phyloP scores from a whole-genome alignment of 2,113 vertebrate species.

The Hippocampus abdominalis region DNA sequence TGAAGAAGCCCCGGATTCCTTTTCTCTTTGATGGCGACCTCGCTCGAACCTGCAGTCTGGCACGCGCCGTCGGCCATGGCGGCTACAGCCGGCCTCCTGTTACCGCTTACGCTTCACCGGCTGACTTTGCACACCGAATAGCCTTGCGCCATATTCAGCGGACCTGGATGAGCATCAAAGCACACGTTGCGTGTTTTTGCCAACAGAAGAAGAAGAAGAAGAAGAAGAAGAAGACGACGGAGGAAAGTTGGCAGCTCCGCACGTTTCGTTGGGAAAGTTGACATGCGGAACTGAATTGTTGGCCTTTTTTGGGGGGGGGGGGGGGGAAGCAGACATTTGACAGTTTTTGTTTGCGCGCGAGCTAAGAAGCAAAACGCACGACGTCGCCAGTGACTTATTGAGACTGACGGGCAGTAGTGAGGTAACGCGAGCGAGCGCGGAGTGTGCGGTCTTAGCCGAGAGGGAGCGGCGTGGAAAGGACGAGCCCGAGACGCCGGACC shows the following conservation, averaged over 20 bases:
- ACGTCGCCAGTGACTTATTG: constrained; percentile 22
- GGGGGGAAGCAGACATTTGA: constrained; percentile 1
- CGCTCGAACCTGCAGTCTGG: constrained; percentile 30
- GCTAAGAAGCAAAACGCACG: constrained; percentile 19
- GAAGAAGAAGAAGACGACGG: constrained; percentile 14
- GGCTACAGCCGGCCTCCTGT: constrained; percentile 50
- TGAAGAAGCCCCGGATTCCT: constrained; percentile 13
- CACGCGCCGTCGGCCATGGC: constrained; percentile 42
- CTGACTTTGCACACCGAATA: constrained; percentile 63
- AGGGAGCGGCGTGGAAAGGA: constrained; percentile 31
- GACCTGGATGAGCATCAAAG: constrained; percentile 69
- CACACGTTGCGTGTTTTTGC: constrained; percentile 49
- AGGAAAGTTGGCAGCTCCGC: constrained; percentile 6
- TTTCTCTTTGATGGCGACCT: constrained; percentile 47
- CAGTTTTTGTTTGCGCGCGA: constrained; percentile 21
- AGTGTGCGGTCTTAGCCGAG: constrained; percentile 30
- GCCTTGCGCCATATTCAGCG: constrained; percentile 49
- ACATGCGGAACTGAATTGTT: neutral
- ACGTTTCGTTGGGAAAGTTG: neutral
- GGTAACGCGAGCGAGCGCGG: constrained; percentile 24
- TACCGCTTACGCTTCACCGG: constrained; percentile 58
- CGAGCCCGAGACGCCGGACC: constrained; percentile 23
- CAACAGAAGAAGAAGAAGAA: constrained; percentile 20
- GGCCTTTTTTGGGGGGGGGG: neutral
- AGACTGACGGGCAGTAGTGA: constrained; percentile 23